A percentile compares a stretch with the other conserved stretches of the same genome.
Conservation (phyloP, 2,113 vertebrate genomes). For the Tapirus terrestris region DNA sequence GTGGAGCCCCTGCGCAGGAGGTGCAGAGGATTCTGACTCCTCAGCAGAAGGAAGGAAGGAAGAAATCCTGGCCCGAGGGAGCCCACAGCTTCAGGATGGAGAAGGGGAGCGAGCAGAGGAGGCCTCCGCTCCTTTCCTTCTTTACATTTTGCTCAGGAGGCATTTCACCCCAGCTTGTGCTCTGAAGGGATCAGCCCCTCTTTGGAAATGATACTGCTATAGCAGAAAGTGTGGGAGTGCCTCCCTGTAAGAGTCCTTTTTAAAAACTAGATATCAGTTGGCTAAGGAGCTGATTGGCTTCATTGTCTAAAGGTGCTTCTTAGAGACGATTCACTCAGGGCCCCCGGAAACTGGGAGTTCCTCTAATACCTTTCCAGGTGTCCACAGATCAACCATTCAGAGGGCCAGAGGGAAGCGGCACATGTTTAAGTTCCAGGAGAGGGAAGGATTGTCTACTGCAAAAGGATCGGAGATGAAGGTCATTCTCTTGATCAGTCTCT, state of each 20-base stretch:
- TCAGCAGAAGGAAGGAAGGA: not conserved
- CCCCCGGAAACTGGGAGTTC: not conserved
- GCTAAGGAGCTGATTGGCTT: not conserved
- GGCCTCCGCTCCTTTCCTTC: not conserved
- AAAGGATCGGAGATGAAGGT: not conserved
- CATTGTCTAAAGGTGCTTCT: not conserved
- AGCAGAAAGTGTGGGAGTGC: too few relatives aligned
- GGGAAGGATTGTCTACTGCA: not conserved
- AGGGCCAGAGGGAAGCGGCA: not conserved
- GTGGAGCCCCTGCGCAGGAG: rapidly evolving
- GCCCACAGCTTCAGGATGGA: rapidly evolving
- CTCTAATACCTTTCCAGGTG: rapidly evolving
- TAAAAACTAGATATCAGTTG: not conserved
- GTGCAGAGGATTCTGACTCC: too few relatives aligned
- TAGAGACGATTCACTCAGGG: rapidly evolving
- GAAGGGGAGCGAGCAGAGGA: rapidly evolving
- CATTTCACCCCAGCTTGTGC: not conserved
- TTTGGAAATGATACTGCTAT: not conserved
- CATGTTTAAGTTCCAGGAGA: not conserved
- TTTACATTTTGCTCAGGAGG: not conserved
- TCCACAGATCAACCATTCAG: not conserved
- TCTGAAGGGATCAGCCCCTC: not conserved
- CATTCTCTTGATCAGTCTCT: not conserved
- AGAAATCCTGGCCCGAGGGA: not conserved
- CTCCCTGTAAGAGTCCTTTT: not conserved